Evolutionary conservation across 2,113 vertebrate genomes (phyloP), one percentile per base, ranked within the genome.

Genomic region (Phyllostomus discolor): DNA sequence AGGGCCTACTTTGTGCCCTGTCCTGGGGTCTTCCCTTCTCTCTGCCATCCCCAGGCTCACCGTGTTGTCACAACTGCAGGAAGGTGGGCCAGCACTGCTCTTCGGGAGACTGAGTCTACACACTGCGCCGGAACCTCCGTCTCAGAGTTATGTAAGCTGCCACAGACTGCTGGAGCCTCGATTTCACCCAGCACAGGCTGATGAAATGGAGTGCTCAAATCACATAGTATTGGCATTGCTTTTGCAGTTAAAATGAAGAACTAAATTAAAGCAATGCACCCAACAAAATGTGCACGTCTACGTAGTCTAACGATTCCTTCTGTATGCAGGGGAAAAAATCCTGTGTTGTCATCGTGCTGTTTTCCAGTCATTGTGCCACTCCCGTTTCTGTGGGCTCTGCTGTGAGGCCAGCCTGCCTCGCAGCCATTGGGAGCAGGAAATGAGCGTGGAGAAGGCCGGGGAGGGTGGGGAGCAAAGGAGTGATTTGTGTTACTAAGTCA

Each of bases 81-180:
- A 31, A 88, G 41, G 57, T 57, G 2, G 2, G 54, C 64, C 88
- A 93, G 88, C 82, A 9, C 35, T 69, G 91, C 46, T 94, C 86
- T 92, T 33, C 41, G 48, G 91, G 67, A 57, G 48, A 64, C 52
- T 52, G 83, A 96, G 81, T n/a, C 54, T 62, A 16, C n/a, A 62
- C n/a, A 11, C 67, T 73, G 88, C 91, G 48, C 26, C 67, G 69
- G 66, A 93, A 43, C 35, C 26, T 76, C 86, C 70, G 94, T 85
- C 76, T 97, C 76, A 57, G 81, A 85, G 48, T 94, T 96, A 85
- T 15, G 69, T 96, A 96, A 96, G 94, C 96, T 59, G 43, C 73
- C 48, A 57, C 52, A 93, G 91, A 57, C 69, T 3, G 64, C 82
- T 3, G 31, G 70, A 92, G 91, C 28, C 70, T 89, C 3, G 0